These are phyloP conservation scores for Drosophila mulleri DNA, from an alignment of 2,888 invertebrate species.

Conservation along the genomic window DNA sequence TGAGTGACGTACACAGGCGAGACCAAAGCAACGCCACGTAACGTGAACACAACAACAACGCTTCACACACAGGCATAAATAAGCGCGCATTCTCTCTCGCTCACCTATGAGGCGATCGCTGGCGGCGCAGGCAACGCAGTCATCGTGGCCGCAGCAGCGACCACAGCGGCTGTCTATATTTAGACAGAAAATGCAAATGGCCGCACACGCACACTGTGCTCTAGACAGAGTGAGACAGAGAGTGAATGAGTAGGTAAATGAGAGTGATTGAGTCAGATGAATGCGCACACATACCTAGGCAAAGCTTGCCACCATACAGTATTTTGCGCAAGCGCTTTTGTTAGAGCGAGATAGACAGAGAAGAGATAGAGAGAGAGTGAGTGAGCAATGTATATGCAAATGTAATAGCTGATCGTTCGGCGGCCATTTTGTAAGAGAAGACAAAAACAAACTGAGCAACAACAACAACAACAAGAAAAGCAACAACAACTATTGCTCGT, in stretches of 20 bases:
- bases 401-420: constrained; percentile 27
- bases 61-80: constrained; percentile 16
- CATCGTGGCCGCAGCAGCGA: constrained; percentile 16
- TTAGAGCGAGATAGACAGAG: not conserved
- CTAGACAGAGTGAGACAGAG: constrained; percentile 1
- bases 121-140: constrained; percentile 22
- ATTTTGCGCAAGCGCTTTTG: constrained; percentile 64
- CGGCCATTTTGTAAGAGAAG: constrained; percentile 47
- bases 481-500: constrained; percentile 39
- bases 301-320: constrained; percentile 39
- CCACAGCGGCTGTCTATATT: constrained; percentile 68
- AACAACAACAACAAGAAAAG: not conserved
- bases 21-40: constrained; percentile 69
- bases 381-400: not conserved
- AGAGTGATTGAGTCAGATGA: constrained; percentile 26
- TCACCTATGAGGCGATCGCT: constrained; percentile 51
- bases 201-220: constrained; percentile 40
- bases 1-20: constrained; percentile 54
- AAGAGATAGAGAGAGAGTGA: not conserved
- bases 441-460: constrained; percentile 4
- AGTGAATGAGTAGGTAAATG: constrained; percentile 10
- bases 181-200: constrained; percentile 80
- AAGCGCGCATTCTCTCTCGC: constrained; percentile 17
- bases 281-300: constrained; percentile 31
- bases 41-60: constrained; percentile 33